A percentile compares a stretch with the other conserved stretches of the same genome.
These are phyloP conservation scores for Cyclophora punctaria DNA, from an alignment of 2,888 invertebrate species.

Conservation along the genomic window DNA sequence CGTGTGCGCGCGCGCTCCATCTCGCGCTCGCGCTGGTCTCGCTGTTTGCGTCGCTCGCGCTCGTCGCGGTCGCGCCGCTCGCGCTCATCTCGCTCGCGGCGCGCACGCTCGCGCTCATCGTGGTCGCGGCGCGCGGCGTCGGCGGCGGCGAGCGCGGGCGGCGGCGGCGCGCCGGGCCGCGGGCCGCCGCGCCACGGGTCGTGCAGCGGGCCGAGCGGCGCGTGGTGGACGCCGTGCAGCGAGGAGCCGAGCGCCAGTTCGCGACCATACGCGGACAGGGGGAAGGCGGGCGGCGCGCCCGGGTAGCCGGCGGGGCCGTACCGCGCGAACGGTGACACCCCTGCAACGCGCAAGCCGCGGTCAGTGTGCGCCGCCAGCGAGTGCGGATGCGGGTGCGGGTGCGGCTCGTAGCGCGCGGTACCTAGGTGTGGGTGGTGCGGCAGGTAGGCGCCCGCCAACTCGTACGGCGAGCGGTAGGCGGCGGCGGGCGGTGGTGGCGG, in stretches of 20 bases:
- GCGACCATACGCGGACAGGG: constrained; percentile 81
- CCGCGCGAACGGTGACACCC: constrained; percentile 87
- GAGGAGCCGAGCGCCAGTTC: constrained; percentile 73
- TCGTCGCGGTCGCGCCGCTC: constrained; percentile 60
- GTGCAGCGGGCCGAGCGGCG: constrained; percentile 53
- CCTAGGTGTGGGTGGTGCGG: constrained; percentile 82
- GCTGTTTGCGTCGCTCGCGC: constrained; percentile 73
- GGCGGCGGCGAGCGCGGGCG: constrained; percentile 32
- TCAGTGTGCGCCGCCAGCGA: constrained; percentile 41
- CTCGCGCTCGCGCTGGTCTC: constrained; percentile 75
- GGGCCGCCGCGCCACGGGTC: constrained; percentile 55
- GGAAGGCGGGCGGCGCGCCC: constrained; percentile 79
- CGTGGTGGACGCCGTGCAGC: constrained; percentile 63
- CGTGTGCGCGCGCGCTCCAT: constrained; percentile 79
- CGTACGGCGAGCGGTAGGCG: constrained; percentile 68
- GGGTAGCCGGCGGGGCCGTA: constrained; percentile 81
- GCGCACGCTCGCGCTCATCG: constrained; percentile 70
- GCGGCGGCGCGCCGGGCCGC: constrained; percentile 29
- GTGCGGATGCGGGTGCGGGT: constrained; percentile 28
- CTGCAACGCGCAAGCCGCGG: constrained; percentile 62
- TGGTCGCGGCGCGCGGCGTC: constrained; percentile 61
- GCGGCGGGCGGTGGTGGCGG: constrained; percentile 18
- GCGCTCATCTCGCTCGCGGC: constrained; percentile 77
- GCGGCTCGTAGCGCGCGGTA: constrained; percentile 46
- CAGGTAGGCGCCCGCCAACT: constrained; percentile 77